These are phyloP conservation scores for Zoroaster sp. DNA, from an alignment of 53 echinoderm and acorn worm species.

Conservation along the genomic window DNA sequence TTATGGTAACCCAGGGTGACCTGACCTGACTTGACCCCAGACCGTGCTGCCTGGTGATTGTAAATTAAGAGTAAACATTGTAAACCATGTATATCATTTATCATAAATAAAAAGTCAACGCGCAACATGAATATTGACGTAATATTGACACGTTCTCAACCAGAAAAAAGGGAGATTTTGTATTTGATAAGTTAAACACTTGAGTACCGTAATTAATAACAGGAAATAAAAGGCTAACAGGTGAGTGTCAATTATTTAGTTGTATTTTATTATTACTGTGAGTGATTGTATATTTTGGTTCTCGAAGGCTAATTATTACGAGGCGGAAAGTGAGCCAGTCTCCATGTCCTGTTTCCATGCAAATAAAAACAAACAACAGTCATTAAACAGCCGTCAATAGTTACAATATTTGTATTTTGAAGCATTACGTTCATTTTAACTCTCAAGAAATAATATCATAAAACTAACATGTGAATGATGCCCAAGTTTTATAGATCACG, in stretches of 20 bases:
- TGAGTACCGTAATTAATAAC: neutral
- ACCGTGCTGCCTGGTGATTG: constrained; percentile 10
- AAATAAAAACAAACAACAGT: neutral
- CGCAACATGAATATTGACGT: neutral
- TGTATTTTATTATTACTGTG: neutral
- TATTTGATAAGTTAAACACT: neutral
- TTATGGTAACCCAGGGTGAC: neutral
- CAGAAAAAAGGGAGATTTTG: neutral
- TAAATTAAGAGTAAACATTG: constrained; percentile 37
- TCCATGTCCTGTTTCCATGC: neutral
- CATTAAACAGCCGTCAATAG: neutral
- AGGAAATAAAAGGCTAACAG: neutral
- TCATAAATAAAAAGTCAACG: neutral
- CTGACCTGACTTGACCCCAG: constrained; percentile 6
- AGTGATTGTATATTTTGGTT: neutral
- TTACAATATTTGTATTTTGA: too few species aligned
- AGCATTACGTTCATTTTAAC: too few species aligned
- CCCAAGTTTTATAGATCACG: too few species aligned
- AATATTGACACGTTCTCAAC: neutral
- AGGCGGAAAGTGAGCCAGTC: neutral
- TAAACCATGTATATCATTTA: neutral
- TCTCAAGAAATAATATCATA: too few species aligned
- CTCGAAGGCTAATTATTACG: neutral
- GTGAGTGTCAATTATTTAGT: neutral
- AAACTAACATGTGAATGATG: too few species aligned